Evolutionary conservation across 1,140 invertebrate species (phyloP), one percentile per base, ranked within the genome.

Genomic region (Wasmannia auropunctata): DNA sequence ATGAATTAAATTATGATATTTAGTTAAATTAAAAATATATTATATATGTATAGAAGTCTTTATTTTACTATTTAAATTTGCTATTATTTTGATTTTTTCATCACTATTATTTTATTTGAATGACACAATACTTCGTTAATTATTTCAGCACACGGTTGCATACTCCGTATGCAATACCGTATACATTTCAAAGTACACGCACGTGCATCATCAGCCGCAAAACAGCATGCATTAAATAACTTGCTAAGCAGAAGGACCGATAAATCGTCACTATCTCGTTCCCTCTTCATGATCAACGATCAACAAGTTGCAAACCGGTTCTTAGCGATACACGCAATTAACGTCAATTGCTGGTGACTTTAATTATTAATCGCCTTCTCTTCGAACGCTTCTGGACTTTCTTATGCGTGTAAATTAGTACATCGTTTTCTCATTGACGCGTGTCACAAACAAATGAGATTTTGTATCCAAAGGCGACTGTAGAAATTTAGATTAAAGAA

Each of bases 321-420:
- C 25, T 34, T 40, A 67, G 10, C 49, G 40, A 83, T 74, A 83
- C 37, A 22, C 31, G n/a, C 37, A 60, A 58, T 83, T 83, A 83
- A 72, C 40, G 28, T 54, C 79, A 58, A 37, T 72, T 19, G 34
- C 49, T 28, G 40, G 37, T 74, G 25, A 74, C 37, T 58, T 83
- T 74, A 83, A 83, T 74, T 83, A 74, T 74, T 83, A 83, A 74
- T 40, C 37, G 34, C 16, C 65, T 70, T 56, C 79, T 70, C 49
- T 81, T 31, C 4, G 6, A 72, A 40, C 37, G 40, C 51, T 83
- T 74, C 67, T 83, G 51, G 2, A 16, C 67, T 58, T 83, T 83
- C 67, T 34, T 83, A 83, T 40, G 37, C 7, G 28, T 79, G 60
- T 83, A 83, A 83, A 70, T 69, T 22, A 69, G 49, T 54, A 40